Evolutionary conservation across 2,888 invertebrate genomes (phyloP), one percentile per base, ranked within the genome.

Genomic region (Leptarthrus brevirostris): DNA sequence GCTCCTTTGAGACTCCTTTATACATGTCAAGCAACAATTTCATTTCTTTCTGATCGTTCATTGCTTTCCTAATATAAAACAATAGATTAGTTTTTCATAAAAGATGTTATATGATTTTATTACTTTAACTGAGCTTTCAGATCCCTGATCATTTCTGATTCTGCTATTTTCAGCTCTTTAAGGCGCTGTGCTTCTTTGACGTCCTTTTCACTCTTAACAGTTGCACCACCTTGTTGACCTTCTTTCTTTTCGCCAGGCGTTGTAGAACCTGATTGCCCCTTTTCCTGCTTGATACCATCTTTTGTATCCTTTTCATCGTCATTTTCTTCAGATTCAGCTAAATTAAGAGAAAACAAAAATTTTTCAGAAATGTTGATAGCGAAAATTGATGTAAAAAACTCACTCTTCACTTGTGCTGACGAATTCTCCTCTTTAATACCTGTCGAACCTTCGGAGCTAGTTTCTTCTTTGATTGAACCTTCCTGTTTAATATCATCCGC

Each of bases 1-100:
- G 96, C 81, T 98, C 98, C 83, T 97, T 98, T 74, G 96, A 93
- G 6, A 95, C 95, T n/a, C 96, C 95, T 86, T 97, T 98, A 86
- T 97, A 97, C 95, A 97, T 97, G 83, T 98, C 97, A 76, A 97
- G 86, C 10, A 98, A 85, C 0, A 98, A 86, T 83, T 97, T 97
- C 90, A 97, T 89, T 84, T 98, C 98, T 80, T 96, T 95, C 85
- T 96, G 95, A 82, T 95, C 96, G 82, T 95, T 96, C 56, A 94
- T 88, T 10, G 95, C 94, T 87, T 96, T 97, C 86, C 93, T 96
- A 81, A 53, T 82, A 80, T 75, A 75, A 71, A 70, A 75, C 66
- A 75, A 18, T 14, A 22, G 10, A 34, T 30, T n/a, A n/a, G n/a
- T n/a, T n/a, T n/a, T 66, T 40, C 53, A 5, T 22, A 6, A 49